Percentiles rank a stretch among this genome's conserved stretches.
Conservation (phyloP, 2,888 invertebrate species). For the Cataglyphis livida region DNA sequence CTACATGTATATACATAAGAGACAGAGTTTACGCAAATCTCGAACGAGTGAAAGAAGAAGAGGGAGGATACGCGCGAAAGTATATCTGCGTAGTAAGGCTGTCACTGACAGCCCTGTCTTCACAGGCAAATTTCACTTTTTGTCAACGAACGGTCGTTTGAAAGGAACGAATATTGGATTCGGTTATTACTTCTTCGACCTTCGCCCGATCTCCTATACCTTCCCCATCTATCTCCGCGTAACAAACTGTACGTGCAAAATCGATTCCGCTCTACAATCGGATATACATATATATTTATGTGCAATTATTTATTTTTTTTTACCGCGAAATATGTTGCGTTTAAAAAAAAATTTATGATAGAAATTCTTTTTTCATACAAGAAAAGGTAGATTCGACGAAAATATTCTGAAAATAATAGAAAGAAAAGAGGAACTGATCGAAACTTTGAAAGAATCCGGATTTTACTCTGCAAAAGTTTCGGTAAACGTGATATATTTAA, state of each 20-base stretch:
- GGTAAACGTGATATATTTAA: neutral
- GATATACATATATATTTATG: neutral
- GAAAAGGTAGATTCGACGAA: neutral
- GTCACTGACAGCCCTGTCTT: constrained; percentile 82
- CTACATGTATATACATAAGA: neutral
- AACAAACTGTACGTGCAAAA: constrained; percentile 52
- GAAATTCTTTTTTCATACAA: neutral
- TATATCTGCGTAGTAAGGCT: constrained; percentile 73
- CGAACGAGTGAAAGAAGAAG: constrained; percentile 41
- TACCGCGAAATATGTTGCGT: neutral
- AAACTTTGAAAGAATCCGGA: neutral
- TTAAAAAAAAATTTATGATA: neutral
- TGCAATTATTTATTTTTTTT: constrained; percentile 15
- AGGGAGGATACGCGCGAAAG: constrained; percentile 66
- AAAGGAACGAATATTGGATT: constrained; percentile 84
- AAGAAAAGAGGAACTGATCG: neutral
- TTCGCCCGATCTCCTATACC: constrained; percentile 66
- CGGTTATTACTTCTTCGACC: constrained; percentile 84
- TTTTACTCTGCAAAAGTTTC: constrained; percentile 1
- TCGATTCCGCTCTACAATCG: constrained; percentile 13
- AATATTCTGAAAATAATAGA: constrained; percentile 11
- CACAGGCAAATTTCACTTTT: constrained; percentile 82
- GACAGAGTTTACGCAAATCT: constrained; percentile 1
- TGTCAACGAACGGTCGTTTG: constrained; percentile 80
- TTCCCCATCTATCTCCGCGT: constrained; percentile 39